Percentiles rank a stretch among this genome's conserved stretches.
phyloP scores from a whole-genome alignment of 2,113 vertebrate species.

The Myotis brandtii region DNA sequence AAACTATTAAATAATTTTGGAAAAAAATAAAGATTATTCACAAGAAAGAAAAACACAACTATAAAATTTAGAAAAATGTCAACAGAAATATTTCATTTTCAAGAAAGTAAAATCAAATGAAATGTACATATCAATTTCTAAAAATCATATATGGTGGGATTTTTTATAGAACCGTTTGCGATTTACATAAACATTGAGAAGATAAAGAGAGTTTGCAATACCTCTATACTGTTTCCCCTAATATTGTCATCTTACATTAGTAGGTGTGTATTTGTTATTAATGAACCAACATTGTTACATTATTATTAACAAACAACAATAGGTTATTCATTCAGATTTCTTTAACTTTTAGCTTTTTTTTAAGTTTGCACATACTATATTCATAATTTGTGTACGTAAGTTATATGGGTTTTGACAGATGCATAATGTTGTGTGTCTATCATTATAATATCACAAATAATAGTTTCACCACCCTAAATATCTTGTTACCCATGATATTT shows the following conservation, averaged over 20 bases:
- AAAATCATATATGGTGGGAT: neutral
- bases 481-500: neutral
- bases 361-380: neutral
- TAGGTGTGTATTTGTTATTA: neutral
- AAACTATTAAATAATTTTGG: neutral
- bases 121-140: neutral
- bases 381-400: neutral
- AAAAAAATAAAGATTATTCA: neutral
- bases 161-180: neutral
- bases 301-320: neutral
- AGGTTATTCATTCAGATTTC: neutral
- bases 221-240: neutral
- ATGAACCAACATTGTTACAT: neutral
- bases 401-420: neutral
- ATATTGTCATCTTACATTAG: neutral
- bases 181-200: conserved; percentile 7
- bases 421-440: neutral
- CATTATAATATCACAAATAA: neutral
- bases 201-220: neutral
- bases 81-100: neutral
- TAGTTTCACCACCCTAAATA: neutral
- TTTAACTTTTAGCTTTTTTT: neutral
- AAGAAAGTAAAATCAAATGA: neutral
- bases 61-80: neutral
- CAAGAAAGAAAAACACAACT: neutral